These are phyloP conservation scores for Agrilus biguttatus DNA, from an alignment of 2,888 invertebrate genomes.

Conservation along the genomic window DNA sequence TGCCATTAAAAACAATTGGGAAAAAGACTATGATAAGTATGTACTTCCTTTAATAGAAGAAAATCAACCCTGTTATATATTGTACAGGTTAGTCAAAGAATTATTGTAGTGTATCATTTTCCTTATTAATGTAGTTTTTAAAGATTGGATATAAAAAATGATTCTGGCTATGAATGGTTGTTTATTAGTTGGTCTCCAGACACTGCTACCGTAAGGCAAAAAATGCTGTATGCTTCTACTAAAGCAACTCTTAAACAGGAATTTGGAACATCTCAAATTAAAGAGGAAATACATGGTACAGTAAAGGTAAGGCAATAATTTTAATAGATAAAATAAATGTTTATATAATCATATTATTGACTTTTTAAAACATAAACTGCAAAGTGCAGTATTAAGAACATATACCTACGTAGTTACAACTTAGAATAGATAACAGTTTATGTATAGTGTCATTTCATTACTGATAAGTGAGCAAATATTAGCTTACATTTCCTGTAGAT, in stretches of 20 bases:
- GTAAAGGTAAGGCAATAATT: conserved; percentile 36
- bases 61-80: conserved; percentile 79
- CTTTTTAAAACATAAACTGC: neutral
- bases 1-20: conserved; percentile 61
- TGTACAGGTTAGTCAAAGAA: conserved; percentile 50
- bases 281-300: conserved; percentile 89
- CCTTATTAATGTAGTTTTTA: conserved; percentile 4
- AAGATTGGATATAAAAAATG: conserved; percentile 62
- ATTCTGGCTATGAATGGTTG: conserved; percentile 82
- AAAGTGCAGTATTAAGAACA: neutral
- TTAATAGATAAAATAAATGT: neutral
- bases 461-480: too few relatives aligned
- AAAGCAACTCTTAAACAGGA: conserved; percentile 93
- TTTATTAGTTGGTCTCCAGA: conserved; percentile 93
- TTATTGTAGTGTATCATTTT: conserved; percentile 11
- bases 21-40: conserved; percentile 70
- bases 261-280: conserved; percentile 88
- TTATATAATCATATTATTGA: neutral
- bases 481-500: too few relatives aligned
- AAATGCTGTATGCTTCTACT: conserved; percentile 97
- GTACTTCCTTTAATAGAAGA: conserved; percentile 56
- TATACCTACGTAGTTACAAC: too few relatives aligned
- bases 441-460: too few relatives aligned
- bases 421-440: too few relatives aligned
- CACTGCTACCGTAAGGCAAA: conserved; percentile 75